phyloP scores from a whole-genome alignment of 2,113 vertebrate genomes.

The Sinocyclocheilus maitianheensis region DNA sequence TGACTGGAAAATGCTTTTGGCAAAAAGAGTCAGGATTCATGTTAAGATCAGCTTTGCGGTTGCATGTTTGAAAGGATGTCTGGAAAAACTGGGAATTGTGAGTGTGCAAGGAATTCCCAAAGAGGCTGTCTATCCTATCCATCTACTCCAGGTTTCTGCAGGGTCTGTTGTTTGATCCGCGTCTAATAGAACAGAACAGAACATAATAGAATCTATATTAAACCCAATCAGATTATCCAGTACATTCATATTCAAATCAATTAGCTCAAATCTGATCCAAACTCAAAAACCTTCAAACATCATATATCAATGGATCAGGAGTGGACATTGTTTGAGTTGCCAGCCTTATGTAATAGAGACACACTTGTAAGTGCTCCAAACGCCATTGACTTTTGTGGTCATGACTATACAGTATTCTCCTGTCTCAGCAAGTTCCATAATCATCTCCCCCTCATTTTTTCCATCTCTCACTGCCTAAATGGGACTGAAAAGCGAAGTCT shows the following conservation, averaged over 20 bases:
- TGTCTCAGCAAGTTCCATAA: slow-evolving; percentile 28
- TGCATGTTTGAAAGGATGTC: slow-evolving; percentile 62
- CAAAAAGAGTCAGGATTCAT: slow-evolving; percentile 35
- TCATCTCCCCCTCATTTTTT: slow-evolving; percentile 37
- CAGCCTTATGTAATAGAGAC: background rate
- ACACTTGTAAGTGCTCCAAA: background rate
- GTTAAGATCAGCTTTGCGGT: slow-evolving; percentile 45
- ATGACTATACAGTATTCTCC: background rate
- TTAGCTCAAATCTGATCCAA: background rate
- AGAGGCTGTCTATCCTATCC: slow-evolving; percentile 39
- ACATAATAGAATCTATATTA: background rate
- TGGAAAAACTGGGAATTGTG: slow-evolving; percentile 42
- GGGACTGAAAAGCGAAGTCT: slow-evolving; percentile 60
- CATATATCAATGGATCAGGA: background rate
- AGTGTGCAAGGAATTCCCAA: slow-evolving; percentile 53
- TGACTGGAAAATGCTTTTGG: slow-evolving; percentile 53
- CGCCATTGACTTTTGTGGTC: background rate
- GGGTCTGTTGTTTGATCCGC: background rate
- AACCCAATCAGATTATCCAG: background rate
- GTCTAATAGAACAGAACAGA: no score
- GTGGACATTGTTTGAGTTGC: slow-evolving; percentile 6
- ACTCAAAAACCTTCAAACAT: background rate
- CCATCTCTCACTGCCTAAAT: slow-evolving; percentile 53
- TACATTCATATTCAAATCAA: background rate
- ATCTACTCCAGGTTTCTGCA: slow-evolving; percentile 7